Base-by-base conservation (phyloP, 1,140 invertebrate genomes). In the Drosophila mauritiana region DNA sequence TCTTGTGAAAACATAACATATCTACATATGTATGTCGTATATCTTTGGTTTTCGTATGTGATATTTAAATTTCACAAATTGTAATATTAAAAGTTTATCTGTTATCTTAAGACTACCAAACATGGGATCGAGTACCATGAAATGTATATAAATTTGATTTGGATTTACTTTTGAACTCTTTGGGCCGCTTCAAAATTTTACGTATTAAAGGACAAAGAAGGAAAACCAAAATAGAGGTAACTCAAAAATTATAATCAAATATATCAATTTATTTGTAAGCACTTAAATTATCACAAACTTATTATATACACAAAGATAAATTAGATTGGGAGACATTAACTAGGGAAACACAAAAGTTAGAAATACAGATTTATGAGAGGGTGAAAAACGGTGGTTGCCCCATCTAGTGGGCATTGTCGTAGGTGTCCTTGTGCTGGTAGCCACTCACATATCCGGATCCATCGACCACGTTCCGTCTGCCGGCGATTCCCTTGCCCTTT, bases 401-500 rank as follows among this genome's bases (percentile, higher is more conserved):
- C 15, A 12, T 55, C 76, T 94, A 94, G 80, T 95, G 94, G 52
- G 92, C 92, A 80, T 93, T 94, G 78, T 94, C 93, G 84, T 96
- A 96, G 1, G 95, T 95, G 81, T 97, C 95, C 93, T 97, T 97
- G 91, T 97, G 96, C 85, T 97, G 96, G 91, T 97, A 98, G 11
- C 97, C 97, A n/a, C 95, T 94, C 17, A 98, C 97, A 90, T 98
- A 98, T 20, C 97, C 97, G 0, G 96, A 96, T 10, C 92, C 93
- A 81, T 97, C 96, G 4, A 94, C 92, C 8, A 96, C 27, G 80
- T 98, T 97, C 80, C 96, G 97, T 40, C 97, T 94, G 13, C 97
- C 97, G 25, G 96, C 95, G 61, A 97, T 97, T 1, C 97, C 97
- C 88, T 96, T 96, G n/a, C 97, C 97, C 92, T 97, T 97, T 17